A percentile compares a stretch with the other conserved stretches of the same genome.
Conservation (phyloP, 2,113 vertebrate species). For the Hydrochoerus hydrochaeris region DNA sequence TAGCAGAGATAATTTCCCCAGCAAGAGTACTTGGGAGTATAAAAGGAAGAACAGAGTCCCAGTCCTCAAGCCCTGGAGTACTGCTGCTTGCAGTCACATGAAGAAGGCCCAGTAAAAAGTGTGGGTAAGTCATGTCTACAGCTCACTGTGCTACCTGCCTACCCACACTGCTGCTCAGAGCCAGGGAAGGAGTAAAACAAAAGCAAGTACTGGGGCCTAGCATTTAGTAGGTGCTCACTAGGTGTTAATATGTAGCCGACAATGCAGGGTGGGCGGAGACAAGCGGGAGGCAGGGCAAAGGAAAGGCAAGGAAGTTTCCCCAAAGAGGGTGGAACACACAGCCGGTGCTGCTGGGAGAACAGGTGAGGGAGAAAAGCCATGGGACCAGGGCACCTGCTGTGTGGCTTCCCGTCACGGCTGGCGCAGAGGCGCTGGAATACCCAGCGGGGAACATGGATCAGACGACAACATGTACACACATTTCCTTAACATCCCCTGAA, state of each 20-base stretch:
- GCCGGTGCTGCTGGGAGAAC: no score
- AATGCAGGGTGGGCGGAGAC: background rate
- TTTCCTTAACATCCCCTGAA: constrained; percentile 32
- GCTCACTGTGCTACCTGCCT: background rate
- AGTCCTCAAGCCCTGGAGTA: background rate
- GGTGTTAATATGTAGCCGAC: background rate
- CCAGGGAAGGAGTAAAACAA: background rate
- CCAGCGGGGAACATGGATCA: background rate
- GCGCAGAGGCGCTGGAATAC: no score
- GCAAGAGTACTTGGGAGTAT: background rate
- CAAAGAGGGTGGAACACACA: background rate
- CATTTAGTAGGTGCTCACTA: constrained; percentile 8
- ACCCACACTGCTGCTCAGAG: background rate
- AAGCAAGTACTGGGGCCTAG: background rate
- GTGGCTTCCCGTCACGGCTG: background rate
- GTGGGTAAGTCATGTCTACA: background rate
- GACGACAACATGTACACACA: constrained; percentile 10
- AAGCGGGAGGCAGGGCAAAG: background rate
- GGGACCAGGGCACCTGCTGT: no score
- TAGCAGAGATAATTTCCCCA: background rate
- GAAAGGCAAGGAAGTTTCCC: background rate
- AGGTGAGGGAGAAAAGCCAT: background rate
- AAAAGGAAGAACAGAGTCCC: background rate
- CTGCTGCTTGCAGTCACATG: background rate
- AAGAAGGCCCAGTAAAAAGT: background rate